These are phyloP conservation scores for Venturia canescens DNA, from an alignment of 1,140 invertebrate species.

Conservation along the genomic window DNA sequence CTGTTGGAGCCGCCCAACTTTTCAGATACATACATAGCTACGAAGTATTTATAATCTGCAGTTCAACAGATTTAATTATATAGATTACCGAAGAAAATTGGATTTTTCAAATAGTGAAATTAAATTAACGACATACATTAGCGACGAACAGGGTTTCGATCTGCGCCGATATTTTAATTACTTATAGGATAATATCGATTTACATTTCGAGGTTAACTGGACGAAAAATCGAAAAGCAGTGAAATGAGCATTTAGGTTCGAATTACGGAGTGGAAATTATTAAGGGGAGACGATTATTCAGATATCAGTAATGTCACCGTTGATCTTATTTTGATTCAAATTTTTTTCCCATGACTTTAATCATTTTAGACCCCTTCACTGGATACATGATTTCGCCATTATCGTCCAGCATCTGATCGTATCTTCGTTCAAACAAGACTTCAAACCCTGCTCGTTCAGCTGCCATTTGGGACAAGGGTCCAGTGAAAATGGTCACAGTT, in stretches of 20 bases:
- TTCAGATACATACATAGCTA: background rate
- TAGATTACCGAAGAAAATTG: no score
- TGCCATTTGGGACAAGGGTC: slow-evolving; percentile 52
- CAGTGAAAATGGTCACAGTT: slow-evolving; percentile 59
- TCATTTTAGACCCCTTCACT: slow-evolving; percentile 27
- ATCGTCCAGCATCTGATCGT: slow-evolving; percentile 47
- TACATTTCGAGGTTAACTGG: no score
- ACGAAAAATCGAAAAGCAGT: no score
- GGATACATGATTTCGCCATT: slow-evolving; percentile 52
- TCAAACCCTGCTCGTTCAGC: slow-evolving; percentile 55
- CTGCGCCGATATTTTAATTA: no score
- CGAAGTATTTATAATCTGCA: background rate
- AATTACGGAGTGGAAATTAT: background rate
- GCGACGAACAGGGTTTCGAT: no score
- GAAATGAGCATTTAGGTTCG: no score
- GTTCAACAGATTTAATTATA: background rate
- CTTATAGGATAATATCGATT: no score
- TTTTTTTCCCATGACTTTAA: slow-evolving; percentile 58
- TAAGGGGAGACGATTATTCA: background rate
- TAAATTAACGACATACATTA: no score
- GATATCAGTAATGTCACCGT: background rate
- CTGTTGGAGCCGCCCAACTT: background rate
- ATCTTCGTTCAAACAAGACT: slow-evolving; percentile 33
- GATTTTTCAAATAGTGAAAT: no score
- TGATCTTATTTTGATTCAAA: slow-evolving; percentile 36